Evolutionary conservation across 2,888 invertebrate species (phyloP), one percentile per base, ranked within the genome.

Genomic region (Netelia inedita): DNA sequence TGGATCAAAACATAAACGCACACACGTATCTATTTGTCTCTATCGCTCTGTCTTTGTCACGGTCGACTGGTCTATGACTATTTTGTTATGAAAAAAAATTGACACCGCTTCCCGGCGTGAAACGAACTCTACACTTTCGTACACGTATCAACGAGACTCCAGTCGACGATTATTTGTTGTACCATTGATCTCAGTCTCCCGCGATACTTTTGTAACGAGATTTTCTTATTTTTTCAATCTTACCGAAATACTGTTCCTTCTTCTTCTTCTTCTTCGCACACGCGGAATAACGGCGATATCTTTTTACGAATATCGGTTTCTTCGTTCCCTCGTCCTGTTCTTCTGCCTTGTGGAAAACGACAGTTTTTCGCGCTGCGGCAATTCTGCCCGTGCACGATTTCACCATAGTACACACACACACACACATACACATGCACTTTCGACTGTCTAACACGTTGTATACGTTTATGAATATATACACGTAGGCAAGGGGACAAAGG

Each of bases 51-150:
- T 8, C 2, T 23, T 23, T 23, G 1, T 1, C 23, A 1, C 23
- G 23, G 23, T 23, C 53, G 43, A 50, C 28, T n/a, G 16, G 21
- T 69, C 50, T n/a, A 23, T 14, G 6, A 21, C n/a, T 66, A 16
- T 46, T 66, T 66, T 66, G 16, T 10, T 66, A 19, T 21, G 5
- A 50, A 23, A 14, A n/a, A n/a, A 8, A 50, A 6, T 16, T 41
- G 5, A 14, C 11, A 55, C 21, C 35, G 61, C n/a, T 55, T 50
- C 21, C 79, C 50, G 61, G 79, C 68, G 71, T 71, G 74, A 55
- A 53, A 14, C 63, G 55, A 19, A 65, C 63, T 53, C 72, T 72
- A 57, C 11, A 23, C 11, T 35, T 35, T 14, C 41, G 14, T 6
- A 71, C 1, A 19, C 9, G 57, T 57, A n/a, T 57, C 57, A 16